Conservation (phyloP, 2,797 vertebrate species). For the Notamacropus eugenii region DNA sequence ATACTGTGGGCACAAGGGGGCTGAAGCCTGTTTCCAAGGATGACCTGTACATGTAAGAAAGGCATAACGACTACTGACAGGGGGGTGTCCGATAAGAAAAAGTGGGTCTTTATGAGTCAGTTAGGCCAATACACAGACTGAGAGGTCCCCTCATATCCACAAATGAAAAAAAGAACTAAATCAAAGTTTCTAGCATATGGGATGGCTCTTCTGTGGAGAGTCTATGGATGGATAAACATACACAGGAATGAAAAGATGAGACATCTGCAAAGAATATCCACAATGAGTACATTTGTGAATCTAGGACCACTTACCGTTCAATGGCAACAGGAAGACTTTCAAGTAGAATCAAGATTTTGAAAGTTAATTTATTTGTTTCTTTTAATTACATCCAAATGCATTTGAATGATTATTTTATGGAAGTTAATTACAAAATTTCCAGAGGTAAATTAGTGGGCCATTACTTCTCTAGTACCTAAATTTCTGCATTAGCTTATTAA, state of each 20-base stretch:
- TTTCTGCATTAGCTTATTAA: background rate
- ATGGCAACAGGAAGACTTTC: background rate
- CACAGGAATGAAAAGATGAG: background rate
- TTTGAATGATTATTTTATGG: background rate
- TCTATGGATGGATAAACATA: background rate
- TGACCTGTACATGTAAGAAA: background rate
- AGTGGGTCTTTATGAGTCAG: background rate
- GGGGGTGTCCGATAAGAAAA: background rate
- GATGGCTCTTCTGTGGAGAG: background rate
- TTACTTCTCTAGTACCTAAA: background rate
- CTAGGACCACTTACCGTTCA: background rate
- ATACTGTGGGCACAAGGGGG: background rate
- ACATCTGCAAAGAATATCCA: background rate
- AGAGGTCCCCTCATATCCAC: background rate
- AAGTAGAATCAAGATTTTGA: background rate
- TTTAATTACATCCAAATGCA: background rate
- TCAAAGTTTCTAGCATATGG: background rate
- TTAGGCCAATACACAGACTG: background rate
- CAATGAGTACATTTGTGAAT: background rate
- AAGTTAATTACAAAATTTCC: background rate
- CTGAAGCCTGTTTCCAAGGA: background rate
- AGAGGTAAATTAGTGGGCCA: background rate
- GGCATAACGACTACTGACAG: background rate
- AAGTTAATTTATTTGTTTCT: background rate
- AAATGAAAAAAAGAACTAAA: background rate